Evolutionary conservation across 2,797 vertebrate species (phyloP).

Genomic region (Diceros bicornis): DNA sequence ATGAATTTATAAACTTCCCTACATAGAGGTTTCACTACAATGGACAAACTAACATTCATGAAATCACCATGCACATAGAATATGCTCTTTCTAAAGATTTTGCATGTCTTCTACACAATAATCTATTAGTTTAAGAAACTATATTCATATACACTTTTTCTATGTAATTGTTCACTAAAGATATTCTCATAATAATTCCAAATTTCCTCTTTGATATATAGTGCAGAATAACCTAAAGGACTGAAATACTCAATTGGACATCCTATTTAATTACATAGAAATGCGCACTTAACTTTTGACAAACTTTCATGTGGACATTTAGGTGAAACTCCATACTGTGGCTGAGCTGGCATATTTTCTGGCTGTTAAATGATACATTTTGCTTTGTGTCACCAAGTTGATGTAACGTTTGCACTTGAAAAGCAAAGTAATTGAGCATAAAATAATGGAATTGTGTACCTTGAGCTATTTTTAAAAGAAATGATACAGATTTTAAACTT

Average conservation of each 20-base stretch:
- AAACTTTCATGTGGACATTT: neutral
- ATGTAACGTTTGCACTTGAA: slow-evolving; percentile 2
- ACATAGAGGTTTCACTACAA: neutral
- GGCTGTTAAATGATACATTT: neutral
- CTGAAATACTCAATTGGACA: neutral
- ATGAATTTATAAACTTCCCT: slow-evolving; percentile 54
- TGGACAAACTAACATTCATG: neutral
- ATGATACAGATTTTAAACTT: neutral
- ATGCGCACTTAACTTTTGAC: neutral
- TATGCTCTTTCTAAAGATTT: neutral
- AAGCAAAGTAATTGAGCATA: neutral
- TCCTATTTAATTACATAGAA: neutral
- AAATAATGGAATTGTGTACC: slow-evolving; percentile 10
- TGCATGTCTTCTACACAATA: neutral
- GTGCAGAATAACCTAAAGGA: neutral
- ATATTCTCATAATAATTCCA: slow-evolving; percentile 34
- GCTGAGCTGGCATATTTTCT: neutral
- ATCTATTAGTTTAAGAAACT: neutral
- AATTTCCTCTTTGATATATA: slow-evolving; percentile 8
- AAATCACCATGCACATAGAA: neutral
- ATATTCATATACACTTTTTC: neutral
- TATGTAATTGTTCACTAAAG: neutral
- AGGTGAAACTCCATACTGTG: neutral
- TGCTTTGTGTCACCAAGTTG: neutral
- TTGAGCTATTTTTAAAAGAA: slow-evolving; percentile 8